These are phyloP conservation scores for Leptogaster cylindrica DNA, from an alignment of 2,888 invertebrate genomes.

Conservation along the genomic window DNA sequence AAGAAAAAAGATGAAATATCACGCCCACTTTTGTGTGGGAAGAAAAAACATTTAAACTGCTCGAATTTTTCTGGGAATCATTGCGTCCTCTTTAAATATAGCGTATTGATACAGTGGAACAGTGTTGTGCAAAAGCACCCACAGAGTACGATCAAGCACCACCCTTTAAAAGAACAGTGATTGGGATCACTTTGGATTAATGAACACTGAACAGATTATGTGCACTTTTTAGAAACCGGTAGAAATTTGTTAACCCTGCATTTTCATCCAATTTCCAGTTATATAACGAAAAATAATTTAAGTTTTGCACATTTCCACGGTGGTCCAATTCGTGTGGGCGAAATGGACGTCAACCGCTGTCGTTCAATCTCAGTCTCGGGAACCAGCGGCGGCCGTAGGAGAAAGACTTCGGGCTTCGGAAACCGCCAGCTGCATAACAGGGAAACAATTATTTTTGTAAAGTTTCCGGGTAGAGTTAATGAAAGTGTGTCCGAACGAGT, in stretches of 20 bases:
- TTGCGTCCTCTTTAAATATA: conserved; percentile 46
- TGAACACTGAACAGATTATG: no score
- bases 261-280: neutral
- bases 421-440: neutral
- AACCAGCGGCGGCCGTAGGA: no score
- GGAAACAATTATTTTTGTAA: conserved; percentile 33
- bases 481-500: conserved; percentile 15
- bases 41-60: conserved; percentile 41
- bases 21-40: conserved; percentile 45
- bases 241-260: no score
- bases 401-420: neutral
- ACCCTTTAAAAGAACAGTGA: no score
- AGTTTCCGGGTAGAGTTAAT: conserved; percentile 30
- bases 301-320: neutral
- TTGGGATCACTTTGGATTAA: no score
- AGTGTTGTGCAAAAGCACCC: conserved; percentile 12
- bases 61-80: conserved; percentile 36
- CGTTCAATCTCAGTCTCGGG: no score
- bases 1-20: conserved; percentile 41
- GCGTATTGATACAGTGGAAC: conserved; percentile 30
- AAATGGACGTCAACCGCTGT: conserved; percentile 7
- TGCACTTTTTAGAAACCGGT: no score
- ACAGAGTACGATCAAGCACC: no score
- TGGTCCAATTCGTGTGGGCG: neutral
- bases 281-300: conserved; percentile 9